Evolutionary conservation across 2,113 vertebrate species (phyloP).

Genomic region (Leptodactylus fuscus): DNA sequence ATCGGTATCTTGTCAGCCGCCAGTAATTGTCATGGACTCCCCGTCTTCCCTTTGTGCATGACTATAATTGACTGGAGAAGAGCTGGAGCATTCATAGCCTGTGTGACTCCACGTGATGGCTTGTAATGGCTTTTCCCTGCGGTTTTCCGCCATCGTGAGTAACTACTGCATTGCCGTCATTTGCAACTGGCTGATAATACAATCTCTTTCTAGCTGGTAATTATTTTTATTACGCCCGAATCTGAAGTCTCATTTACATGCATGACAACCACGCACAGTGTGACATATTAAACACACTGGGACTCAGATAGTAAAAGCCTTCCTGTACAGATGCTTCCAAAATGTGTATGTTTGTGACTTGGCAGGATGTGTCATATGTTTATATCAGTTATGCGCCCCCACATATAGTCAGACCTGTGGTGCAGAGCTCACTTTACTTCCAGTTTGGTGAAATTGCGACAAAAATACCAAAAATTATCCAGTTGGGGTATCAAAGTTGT

Average conservation of each 20-base stretch:
- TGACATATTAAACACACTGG: neutral
- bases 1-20: neutral
- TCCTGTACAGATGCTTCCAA: neutral
- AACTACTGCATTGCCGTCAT: slow-evolving; percentile 3
- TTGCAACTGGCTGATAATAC: neutral
- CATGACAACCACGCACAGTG: neutral
- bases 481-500: no score
- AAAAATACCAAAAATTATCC: no score
- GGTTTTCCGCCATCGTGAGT: neutral
- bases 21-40: slow-evolving; percentile 16
- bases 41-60: neutral
- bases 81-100: neutral
- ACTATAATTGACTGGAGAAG: neutral
- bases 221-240: slow-evolving; percentile 8
- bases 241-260: slow-evolving; percentile 2
- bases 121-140: slow-evolving; percentile 1
- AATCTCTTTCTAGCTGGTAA: slow-evolving; percentile 5
- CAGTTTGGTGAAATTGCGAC: no score
- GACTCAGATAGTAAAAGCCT: neutral
- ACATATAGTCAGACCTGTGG: no score
- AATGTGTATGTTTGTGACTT: neutral
- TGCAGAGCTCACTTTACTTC: no score
- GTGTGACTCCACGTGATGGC: neutral
- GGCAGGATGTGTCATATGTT: no score
- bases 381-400: no score